Evolutionary conservation across 2,797 vertebrate genomes (phyloP), one percentile per base, ranked within the genome.

Genomic region (Typhlichthys eigenmanni): DNA sequence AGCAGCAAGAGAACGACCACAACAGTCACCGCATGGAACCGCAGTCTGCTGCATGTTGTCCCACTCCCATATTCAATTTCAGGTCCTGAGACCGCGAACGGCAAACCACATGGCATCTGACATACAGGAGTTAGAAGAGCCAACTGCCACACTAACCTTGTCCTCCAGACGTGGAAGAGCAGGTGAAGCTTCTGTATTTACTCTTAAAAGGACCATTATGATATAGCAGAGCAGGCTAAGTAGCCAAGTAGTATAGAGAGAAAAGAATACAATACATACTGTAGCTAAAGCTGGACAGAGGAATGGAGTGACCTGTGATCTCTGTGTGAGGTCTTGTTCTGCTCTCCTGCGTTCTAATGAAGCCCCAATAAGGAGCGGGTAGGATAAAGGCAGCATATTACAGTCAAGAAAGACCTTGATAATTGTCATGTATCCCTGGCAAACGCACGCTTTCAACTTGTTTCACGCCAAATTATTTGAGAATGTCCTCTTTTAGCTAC

Each of bases 331-430:
- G 62, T 83, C 72, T 78, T 85, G 80, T 86, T 72, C 66, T 85
- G 68, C 53, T 85, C 81, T 66, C 86, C 67, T 68, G 14, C 66
- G 73, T 82, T 77, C 85, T 90, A 90, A 88, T 87, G 87, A 93
- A 91, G 74, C 77, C 77, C 75, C 32, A 60, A 62, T 59, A 60
- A 64, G 54, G 62, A 63, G 29, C 38, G 63, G 57, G 69, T 4
- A 59, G 74, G 66, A 47, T 47, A 68, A 62, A 45, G 64, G 69
- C 68, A 66, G 64, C 16, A 50, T 70, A 81, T 68, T 60, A 68
- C 60, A 47, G 55, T 53, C 46, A 66, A 80, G 47, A 63, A 76
- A 74, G 74, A 16, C 45, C 34, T 78, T 75, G 76, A 74, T 70
- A 72, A 55, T 77, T 76, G 75, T 66, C 76, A 58, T 79, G 61